Evolutionary conservation across 2,797 vertebrate genomes (phyloP).

Genomic region (Spinus olivaceus): DNA sequence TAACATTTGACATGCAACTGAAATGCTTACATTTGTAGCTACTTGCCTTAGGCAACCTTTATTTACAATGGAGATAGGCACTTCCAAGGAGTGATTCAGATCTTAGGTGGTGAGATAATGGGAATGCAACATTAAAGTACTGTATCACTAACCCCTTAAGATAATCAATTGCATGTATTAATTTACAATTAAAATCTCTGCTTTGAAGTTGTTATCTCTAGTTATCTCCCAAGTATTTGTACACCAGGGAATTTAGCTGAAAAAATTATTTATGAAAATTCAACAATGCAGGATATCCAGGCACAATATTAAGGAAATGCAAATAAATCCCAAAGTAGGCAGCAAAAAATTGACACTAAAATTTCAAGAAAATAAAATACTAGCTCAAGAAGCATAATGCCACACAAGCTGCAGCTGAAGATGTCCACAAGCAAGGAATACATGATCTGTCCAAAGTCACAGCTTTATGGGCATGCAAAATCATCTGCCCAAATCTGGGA

Average conservation of each 20-base stretch:
- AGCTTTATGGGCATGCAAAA: accelerated
- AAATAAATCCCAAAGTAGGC: background rate
- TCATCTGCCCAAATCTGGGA: background rate
- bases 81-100: conserved; percentile 15
- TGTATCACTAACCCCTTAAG: background rate
- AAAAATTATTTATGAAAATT: conserved; percentile 23
- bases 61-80: conserved; percentile 13
- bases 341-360: background rate
- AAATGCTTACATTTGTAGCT: background rate
- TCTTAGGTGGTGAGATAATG: conserved; percentile 37
- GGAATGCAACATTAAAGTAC: background rate
- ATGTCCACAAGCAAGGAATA: background rate
- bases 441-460: background rate
- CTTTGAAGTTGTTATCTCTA: conserved; percentile 55
- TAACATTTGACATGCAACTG: background rate
- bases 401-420: background rate
- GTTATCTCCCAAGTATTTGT: background rate
- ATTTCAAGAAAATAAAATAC: background rate
- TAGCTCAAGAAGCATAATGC: background rate
- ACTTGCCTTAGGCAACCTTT: background rate
- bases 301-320: background rate
- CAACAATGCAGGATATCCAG: conserved; percentile 1
- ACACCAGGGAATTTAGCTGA: background rate
- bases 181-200: conserved; percentile 58
- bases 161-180: conserved; percentile 41